phyloP scores from a whole-genome alignment of 2,113 vertebrate genomes.

The Gymnocephalus cernua region DNA sequence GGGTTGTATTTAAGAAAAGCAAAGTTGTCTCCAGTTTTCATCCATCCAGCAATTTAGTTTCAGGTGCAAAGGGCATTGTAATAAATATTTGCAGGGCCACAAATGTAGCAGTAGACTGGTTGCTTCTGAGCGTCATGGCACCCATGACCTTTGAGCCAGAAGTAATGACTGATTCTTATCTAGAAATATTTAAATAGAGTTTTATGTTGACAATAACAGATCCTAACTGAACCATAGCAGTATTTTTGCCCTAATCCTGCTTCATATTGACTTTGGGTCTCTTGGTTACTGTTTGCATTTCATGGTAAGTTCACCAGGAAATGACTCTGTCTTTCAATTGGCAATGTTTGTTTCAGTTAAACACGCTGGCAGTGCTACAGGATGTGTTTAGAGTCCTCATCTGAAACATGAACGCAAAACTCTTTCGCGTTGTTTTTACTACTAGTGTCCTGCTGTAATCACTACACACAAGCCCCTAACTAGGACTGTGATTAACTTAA shows the following conservation, averaged over 20 bases:
- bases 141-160: neutral
- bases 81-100: neutral
- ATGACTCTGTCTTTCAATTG: constrained; percentile 37
- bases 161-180: neutral
- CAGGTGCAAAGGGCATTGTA: neutral
- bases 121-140: neutral
- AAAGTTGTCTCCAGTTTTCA: neutral
- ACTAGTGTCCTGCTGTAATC: neutral
- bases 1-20: neutral
- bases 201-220: neutral
- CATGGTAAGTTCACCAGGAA: constrained; percentile 13
- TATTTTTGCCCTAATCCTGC: constrained; percentile 9
- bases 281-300: constrained; percentile 52
- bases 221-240: neutral
- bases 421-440: neutral
- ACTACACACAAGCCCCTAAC: neutral
- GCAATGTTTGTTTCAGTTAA: constrained; percentile 46
- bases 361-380: neutral
- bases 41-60: neutral
- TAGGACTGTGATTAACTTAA: neutral
- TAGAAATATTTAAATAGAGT: neutral
- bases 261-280: constrained; percentile 14
- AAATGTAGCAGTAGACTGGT: neutral
- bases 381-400: neutral
- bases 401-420: neutral